These are phyloP conservation scores for Hirundo rustica DNA, from an alignment of 2,797 vertebrate genomes.

Conservation along the genomic window DNA sequence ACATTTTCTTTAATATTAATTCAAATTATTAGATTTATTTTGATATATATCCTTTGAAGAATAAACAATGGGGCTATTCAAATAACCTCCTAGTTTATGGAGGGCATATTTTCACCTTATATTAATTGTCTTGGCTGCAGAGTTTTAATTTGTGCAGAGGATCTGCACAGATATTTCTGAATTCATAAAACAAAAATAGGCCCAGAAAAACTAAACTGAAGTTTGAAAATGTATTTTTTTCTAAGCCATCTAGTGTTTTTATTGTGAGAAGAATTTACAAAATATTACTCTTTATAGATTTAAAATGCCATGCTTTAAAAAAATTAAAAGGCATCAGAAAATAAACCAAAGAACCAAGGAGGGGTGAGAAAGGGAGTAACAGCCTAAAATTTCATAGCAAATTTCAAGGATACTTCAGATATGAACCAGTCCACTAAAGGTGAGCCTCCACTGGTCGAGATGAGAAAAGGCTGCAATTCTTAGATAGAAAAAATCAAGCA, in stretches of 20 bases:
- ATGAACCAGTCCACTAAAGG: background rate
- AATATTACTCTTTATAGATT: background rate
- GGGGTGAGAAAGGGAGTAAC: background rate
- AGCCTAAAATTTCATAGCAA: background rate
- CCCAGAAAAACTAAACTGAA: background rate
- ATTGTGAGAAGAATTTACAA: background rate
- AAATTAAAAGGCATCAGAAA: background rate
- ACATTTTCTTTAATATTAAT: background rate
- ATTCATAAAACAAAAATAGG: background rate
- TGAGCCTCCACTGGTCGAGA: fast-evolving
- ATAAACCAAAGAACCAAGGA: background rate
- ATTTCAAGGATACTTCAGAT: background rate
- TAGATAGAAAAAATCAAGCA: background rate
- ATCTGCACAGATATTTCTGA: background rate
- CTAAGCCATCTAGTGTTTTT: background rate
- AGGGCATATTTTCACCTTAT: background rate
- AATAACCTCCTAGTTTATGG: background rate
- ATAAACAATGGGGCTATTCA: background rate
- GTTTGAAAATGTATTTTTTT: background rate
- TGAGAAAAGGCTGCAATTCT: background rate
- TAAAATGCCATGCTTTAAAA: background rate
- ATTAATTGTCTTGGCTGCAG: background rate
- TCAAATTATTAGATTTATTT: background rate
- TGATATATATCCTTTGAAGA: background rate
- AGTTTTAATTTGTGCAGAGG: background rate